Conservation (phyloP, 2,113 vertebrate species). For the Myotis brandtii region DNA sequence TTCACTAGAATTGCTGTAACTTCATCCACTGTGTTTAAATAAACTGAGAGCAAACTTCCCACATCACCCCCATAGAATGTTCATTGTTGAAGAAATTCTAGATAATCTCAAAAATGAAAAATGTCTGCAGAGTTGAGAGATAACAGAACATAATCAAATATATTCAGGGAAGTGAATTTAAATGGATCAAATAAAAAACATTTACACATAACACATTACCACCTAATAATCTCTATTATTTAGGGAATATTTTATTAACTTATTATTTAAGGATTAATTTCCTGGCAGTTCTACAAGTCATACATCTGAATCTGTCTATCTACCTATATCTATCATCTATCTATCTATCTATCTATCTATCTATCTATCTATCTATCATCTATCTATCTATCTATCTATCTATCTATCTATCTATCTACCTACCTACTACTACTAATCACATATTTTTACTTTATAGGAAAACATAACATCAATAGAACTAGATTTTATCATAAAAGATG, state of each 20-base stretch:
- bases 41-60: neutral
- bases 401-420: neutral
- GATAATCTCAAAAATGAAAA: conserved; percentile 34
- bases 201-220: neutral
- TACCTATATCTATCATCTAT: neutral
- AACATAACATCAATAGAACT: neutral
- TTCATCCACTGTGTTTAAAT: neutral
- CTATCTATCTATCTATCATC: neutral
- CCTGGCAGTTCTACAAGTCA: neutral
- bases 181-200: neutral
- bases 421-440: neutral
- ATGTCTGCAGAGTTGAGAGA: neutral
- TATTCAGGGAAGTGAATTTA: neutral
- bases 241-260: neutral
- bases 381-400: neutral
- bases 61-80: neutral
- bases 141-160: neutral
- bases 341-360: neutral
- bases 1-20: neutral
- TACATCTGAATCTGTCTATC: neutral
- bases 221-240: neutral
- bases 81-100: neutral
- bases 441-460: neutral
- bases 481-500: conserved; percentile 13
- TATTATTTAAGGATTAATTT: neutral